These are phyloP conservation scores for Epicauta chinensis DNA, from an alignment of 1,140 invertebrate species.

Conservation along the genomic window DNA sequence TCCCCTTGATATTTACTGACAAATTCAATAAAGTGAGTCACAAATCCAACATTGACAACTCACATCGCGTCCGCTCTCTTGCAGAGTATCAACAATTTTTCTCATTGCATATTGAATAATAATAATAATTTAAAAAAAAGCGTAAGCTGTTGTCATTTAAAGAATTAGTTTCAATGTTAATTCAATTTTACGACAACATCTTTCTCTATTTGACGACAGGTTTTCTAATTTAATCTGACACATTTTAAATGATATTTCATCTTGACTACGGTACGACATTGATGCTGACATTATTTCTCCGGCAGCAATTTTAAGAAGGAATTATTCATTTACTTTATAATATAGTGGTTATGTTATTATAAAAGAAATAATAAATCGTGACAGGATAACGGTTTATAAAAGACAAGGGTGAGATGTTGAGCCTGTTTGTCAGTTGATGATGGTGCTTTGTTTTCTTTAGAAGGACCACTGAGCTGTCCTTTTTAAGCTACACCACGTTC, in stretches of 20 bases:
- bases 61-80: too few species aligned
- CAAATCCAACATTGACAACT: too few species aligned
- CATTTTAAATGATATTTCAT: conserved; percentile 4
- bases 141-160: too few species aligned
- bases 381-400: conserved; percentile 4
- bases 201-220: too few species aligned
- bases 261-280: conserved; percentile 1
- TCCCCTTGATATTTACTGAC: too few species aligned
- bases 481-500: conserved; percentile 18
- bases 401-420: conserved; percentile 11
- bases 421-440: conserved; percentile 9
- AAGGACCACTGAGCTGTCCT: conserved; percentile 17
- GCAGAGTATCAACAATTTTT: too few species aligned
- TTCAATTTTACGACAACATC: too few species aligned
- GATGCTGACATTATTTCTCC: conserved; percentile 2
- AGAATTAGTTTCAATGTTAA: too few species aligned
- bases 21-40: too few species aligned
- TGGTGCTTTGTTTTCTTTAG: conserved; percentile 16
- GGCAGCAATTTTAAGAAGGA: conserved; percentile 2
- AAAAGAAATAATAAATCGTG: conserved; percentile 15
- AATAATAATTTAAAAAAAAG: too few species aligned
- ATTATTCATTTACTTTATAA: conserved; percentile 17
- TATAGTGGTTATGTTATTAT: conserved; percentile 9
- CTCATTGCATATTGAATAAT: too few species aligned
- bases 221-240: conserved; percentile 2